These are phyloP conservation scores for Caenorhabditis inopinata DNA, from an alignment of 1,140 invertebrate genomes.

Conservation along the genomic window DNA sequence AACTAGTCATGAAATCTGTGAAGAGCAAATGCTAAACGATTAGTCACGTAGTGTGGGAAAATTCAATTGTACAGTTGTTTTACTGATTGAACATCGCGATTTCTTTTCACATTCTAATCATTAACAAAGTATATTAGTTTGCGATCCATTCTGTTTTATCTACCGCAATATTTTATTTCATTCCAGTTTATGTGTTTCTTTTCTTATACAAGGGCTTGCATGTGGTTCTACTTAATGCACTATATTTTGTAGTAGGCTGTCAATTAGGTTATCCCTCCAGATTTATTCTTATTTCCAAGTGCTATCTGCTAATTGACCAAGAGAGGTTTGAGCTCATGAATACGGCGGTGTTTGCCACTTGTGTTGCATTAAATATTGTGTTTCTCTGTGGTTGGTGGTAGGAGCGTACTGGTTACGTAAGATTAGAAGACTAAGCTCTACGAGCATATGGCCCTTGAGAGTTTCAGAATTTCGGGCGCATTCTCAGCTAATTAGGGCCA, in stretches of 20 bases:
- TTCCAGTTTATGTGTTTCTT: not conserved
- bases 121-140: no score
- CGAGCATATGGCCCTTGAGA: not conserved
- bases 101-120: not conserved
- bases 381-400: not conserved
- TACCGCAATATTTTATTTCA: not conserved
- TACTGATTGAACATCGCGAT: not conserved
- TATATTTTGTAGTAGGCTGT: not conserved
- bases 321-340: not conserved
- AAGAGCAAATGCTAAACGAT: no score
- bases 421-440: not conserved
- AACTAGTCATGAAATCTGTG: no score
- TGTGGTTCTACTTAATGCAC: not conserved
- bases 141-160: no score
- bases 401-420: constrained; percentile 5
- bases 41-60: not conserved
- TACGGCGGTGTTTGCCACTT: constrained; percentile 28
- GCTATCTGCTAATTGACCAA: not conserved
- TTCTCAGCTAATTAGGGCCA: no score
- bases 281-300: constrained; percentile 11
- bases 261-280: not conserved
- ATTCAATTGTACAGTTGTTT: not conserved
- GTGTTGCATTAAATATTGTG: constrained; percentile 26
- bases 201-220: not conserved
- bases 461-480: not conserved